A percentile compares a stretch with the other conserved stretches of the same genome.
Conservation (phyloP, 2,888 invertebrate genomes). For the Agonopterix heracliana region DNA sequence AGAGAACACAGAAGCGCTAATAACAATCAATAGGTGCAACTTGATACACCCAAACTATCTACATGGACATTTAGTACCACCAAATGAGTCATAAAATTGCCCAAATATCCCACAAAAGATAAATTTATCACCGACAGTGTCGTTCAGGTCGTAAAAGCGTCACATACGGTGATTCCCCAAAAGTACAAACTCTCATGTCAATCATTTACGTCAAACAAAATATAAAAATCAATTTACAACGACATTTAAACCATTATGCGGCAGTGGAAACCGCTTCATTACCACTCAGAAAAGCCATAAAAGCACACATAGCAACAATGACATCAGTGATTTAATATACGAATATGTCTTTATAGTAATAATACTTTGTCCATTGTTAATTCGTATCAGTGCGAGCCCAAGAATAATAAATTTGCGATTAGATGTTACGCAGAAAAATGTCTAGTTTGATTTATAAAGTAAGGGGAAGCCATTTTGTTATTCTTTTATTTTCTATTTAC, state of each 20-base stretch:
- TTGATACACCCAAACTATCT: slow-evolving; percentile 42
- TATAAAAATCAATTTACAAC: slow-evolving; percentile 72
- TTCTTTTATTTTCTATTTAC: slow-evolving; percentile 47
- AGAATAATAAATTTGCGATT: slow-evolving; percentile 71
- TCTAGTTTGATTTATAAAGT: slow-evolving; percentile 54
- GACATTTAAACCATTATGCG: slow-evolving; percentile 55
- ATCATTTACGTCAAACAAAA: slow-evolving; percentile 75
- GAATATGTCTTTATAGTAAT: slow-evolving; percentile 54
- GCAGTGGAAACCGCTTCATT: slow-evolving; percentile 66
- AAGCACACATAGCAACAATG: slow-evolving; percentile 51
- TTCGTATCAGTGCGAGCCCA: slow-evolving; percentile 60
- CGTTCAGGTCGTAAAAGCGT: slow-evolving; percentile 60
- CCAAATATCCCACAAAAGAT: slow-evolving; percentile 67
- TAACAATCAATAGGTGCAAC: slow-evolving; percentile 40
- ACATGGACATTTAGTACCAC: slow-evolving; percentile 54
- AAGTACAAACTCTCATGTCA: slow-evolving; percentile 54
- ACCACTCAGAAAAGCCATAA: slow-evolving; percentile 54
- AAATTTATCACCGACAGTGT: slow-evolving; percentile 60
- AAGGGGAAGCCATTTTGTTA: slow-evolving; percentile 50
- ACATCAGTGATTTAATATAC: slow-evolving; percentile 47
- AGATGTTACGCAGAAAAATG: slow-evolving; percentile 61
- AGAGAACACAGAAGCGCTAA: slow-evolving; percentile 18
- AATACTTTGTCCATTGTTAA: slow-evolving; percentile 69
- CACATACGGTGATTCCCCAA: slow-evolving; percentile 28
- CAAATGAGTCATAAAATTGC: slow-evolving; percentile 72